Evolutionary conservation across 2,797 vertebrate species (phyloP).

Genomic region (Tokudaia tokunoshimensis): DNA sequence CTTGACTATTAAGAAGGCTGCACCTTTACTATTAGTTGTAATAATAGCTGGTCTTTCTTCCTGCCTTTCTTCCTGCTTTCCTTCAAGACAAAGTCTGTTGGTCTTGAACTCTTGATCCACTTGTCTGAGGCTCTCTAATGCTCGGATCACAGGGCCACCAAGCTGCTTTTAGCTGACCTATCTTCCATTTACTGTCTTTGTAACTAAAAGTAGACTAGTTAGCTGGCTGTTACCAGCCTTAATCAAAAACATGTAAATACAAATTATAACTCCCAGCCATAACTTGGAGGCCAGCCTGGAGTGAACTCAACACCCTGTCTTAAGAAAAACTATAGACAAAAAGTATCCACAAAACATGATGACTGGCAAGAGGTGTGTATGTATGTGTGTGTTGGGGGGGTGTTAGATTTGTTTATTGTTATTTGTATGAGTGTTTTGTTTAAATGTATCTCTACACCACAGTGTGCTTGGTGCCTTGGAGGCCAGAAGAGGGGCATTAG

Average conservation of each 20-base stretch:
- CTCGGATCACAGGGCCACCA: not conserved
- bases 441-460: not conserved
- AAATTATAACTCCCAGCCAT: not conserved
- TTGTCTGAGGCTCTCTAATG: not conserved
- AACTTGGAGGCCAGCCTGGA: not conserved
- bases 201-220: conserved; percentile 15
- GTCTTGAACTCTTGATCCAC: not conserved
- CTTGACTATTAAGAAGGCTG: not conserved
- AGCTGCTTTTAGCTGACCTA: not conserved
- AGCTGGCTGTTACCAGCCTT: not conserved
- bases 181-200: conserved; percentile 29
- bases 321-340: not conserved
- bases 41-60: not conserved
- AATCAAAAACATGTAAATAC: conserved; percentile 49
- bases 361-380: not conserved
- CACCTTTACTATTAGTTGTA: not conserved
- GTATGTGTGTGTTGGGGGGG: not conserved
- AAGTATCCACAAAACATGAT: not conserved
- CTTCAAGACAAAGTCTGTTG: not conserved
- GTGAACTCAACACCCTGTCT: not conserved
- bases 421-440: not conserved
- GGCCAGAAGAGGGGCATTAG: not conserved
- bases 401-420: not conserved
- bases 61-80: not conserved
- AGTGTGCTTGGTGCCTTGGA: not conserved